These are phyloP conservation scores for Mechanitis messenoides DNA, from an alignment of 2,888 invertebrate genomes.

Conservation along the genomic window DNA sequence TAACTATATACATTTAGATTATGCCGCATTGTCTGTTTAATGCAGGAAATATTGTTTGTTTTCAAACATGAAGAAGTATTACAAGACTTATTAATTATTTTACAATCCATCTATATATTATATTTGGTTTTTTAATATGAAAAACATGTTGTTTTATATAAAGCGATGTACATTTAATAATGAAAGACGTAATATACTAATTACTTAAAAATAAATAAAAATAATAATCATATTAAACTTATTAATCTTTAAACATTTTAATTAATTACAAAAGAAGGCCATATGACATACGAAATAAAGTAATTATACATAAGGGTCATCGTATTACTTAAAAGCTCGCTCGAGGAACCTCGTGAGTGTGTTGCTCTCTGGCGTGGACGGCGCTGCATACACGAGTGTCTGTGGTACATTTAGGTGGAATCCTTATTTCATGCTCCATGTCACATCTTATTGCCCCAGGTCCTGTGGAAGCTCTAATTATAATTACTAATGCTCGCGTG, in stretches of 20 bases:
- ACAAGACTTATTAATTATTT: background rate
- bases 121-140: too few relatives aligned
- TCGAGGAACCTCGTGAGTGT: slow-evolving; percentile 30
- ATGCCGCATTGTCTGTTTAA: background rate
- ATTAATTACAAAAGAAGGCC: too few relatives aligned
- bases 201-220: too few relatives aligned
- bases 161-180: too few relatives aligned
- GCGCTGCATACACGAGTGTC: slow-evolving; percentile 35
- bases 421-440: slow-evolving; percentile 71
- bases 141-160: too few relatives aligned
- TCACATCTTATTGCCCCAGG: slow-evolving; percentile 74
- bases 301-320: background rate
- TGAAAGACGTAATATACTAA: too few relatives aligned
- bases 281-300: too few relatives aligned
- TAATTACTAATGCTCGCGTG: slow-evolving; percentile 69
- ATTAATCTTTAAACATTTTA: too few relatives aligned
- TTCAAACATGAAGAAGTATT: background rate
- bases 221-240: too few relatives aligned
- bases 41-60: background rate
- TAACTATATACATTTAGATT: slow-evolving; percentile 4
- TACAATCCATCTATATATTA: too few relatives aligned
- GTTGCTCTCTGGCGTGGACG: slow-evolving; percentile 62
- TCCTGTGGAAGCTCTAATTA: slow-evolving; percentile 58
- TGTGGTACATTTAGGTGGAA: slow-evolving; percentile 41
- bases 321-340: slow-evolving; percentile 23